phyloP scores from a whole-genome alignment of 2,113 vertebrate species.

The Brachyistius frenatus region DNA sequence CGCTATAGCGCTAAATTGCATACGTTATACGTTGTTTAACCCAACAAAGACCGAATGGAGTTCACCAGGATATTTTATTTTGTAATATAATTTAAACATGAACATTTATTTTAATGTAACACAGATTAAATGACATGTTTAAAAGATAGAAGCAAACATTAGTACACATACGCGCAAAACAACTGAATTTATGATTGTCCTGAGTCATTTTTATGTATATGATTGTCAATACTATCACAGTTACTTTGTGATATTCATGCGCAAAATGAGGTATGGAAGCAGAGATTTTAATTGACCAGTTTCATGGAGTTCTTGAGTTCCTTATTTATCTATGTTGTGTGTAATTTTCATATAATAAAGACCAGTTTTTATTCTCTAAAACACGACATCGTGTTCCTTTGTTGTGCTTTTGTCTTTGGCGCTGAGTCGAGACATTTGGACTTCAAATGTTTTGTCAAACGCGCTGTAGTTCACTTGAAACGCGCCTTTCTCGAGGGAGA shows the following conservation, averaged over 20 bases:
- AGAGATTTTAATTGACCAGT: too few species aligned
- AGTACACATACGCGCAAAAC: not conserved
- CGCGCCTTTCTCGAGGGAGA: conserved; percentile 87
- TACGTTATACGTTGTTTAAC: too few species aligned
- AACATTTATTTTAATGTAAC: not conserved
- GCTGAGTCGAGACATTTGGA: conserved; percentile 81
- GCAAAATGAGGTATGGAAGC: too few species aligned
- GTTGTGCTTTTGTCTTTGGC: conserved; percentile 80
- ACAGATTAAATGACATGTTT: not conserved
- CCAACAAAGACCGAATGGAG: too few species aligned
- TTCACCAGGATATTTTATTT: conserved; percentile 3
- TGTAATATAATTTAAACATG: not conserved
- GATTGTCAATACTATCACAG: too few species aligned
- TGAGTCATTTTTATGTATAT: conserved; percentile 8
- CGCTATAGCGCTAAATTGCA: too few species aligned
- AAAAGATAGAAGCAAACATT: not conserved
- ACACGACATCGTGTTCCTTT: conserved; percentile 52
- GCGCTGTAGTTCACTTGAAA: conserved; percentile 86
- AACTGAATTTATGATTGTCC: not conserved
- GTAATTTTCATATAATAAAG: not conserved
- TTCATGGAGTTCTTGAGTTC: too few species aligned
- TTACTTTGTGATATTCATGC: too few species aligned
- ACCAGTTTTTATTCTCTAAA: conserved; percentile 24
- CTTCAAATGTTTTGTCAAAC: conserved; percentile 88
- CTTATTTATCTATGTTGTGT: too few species aligned